These are phyloP conservation scores for Martes flavigula DNA, from an alignment of 2,797 vertebrate genomes.

Conservation along the genomic window DNA sequence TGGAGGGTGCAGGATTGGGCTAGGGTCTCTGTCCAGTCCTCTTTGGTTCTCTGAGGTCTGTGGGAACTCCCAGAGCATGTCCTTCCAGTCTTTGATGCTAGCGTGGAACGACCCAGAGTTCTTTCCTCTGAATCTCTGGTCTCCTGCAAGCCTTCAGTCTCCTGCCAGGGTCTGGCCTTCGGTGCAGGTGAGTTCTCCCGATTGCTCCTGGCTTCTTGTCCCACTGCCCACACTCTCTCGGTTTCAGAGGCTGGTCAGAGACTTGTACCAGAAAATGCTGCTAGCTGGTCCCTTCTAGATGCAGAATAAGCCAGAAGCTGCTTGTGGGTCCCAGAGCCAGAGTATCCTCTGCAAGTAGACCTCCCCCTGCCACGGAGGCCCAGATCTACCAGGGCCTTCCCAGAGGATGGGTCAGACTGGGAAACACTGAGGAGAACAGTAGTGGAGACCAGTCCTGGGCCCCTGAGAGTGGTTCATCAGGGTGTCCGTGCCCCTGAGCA, in stretches of 20 bases:
- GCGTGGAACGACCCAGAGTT: not conserved
- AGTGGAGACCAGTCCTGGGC: not conserved
- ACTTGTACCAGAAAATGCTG: not conserved
- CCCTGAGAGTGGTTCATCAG: not conserved
- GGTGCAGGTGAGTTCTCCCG: not conserved
- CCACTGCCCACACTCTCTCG: not conserved
- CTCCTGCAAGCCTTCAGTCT: not conserved
- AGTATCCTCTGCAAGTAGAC: not conserved
- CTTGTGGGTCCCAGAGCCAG: not conserved
- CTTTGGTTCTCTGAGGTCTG: not conserved
- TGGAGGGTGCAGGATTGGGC: not conserved
- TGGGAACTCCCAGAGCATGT: not conserved
- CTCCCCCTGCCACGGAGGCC: not conserved
- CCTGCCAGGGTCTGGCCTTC: not conserved
- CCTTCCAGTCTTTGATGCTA: not conserved
- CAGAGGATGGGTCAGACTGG: not conserved
- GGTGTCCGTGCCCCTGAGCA: not conserved
- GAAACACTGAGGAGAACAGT: not conserved
- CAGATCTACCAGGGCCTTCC: not conserved
- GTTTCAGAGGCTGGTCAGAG: conserved; percentile 68
- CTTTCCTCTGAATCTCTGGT: not conserved
- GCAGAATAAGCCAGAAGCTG: conserved; percentile 15
- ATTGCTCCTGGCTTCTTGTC: not conserved
- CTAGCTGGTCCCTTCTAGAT: not conserved
- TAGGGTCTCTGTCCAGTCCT: not conserved